phyloP scores from a whole-genome alignment of 2,888 invertebrate genomes.

The Drosophila limbata region DNA sequence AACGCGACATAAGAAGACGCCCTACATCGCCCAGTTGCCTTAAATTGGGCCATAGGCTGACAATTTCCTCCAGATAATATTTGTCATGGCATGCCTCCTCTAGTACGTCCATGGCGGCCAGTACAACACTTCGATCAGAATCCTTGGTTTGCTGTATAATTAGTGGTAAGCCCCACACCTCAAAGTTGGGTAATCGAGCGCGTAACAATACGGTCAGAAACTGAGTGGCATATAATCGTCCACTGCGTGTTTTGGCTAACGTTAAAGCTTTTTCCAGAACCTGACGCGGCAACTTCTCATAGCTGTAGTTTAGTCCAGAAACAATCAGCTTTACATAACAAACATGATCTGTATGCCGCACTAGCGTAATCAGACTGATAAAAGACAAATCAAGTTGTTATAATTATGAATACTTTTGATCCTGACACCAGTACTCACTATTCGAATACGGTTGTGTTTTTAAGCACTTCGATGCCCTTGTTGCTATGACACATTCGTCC shows the following conservation, averaged over 20 bases:
- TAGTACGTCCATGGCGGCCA: conserved; percentile 92
- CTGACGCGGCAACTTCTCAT: conserved; percentile 88
- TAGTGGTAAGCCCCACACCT: conserved; percentile 94
- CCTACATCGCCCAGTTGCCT: conserved; percentile 91
- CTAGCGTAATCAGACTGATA: conserved; percentile 91
- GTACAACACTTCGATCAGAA: conserved; percentile 91
- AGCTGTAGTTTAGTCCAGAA: conserved; percentile 95
- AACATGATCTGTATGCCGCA: conserved; percentile 93
- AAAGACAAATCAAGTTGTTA: neutral
- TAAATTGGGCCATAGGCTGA: conserved; percentile 90
- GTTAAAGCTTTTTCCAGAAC: conserved; percentile 86
- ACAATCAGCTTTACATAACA: conserved; percentile 97
- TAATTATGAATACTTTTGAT: neutral
- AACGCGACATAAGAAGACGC: conserved; percentile 90
- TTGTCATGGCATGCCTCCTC: conserved; percentile 97
- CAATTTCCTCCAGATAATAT: conserved; percentile 91
- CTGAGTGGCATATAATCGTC: conserved; percentile 94
- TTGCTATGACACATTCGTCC: conserved; percentile 93
- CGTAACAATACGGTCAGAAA: conserved; percentile 95
- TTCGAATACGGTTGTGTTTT: conserved; percentile 90
- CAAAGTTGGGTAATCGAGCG: conserved; percentile 89
- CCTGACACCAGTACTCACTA: conserved; percentile 86
- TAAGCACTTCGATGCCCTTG: conserved; percentile 90
- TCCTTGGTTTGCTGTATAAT: conserved; percentile 95
- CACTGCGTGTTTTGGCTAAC: conserved; percentile 86